A percentile compares a stretch with the other conserved stretches of the same genome.
These are phyloP conservation scores for Acarapis woodi DNA, from an alignment of 1,140 invertebrate genomes.

Conservation along the genomic window DNA sequence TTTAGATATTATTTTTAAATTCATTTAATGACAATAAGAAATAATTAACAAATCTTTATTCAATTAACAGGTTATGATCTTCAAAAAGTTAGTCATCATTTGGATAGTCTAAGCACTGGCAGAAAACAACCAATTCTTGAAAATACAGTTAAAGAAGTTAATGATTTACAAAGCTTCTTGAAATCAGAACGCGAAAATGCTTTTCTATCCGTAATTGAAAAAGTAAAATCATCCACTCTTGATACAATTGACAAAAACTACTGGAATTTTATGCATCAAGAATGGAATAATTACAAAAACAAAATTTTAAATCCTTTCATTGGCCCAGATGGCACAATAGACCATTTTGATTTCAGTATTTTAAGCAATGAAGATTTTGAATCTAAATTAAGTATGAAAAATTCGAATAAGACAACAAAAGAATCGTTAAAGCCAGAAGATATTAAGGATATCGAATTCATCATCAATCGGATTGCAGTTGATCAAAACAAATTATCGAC, in stretches of 20 bases:
- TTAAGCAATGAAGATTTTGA: no score
- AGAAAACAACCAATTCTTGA: constrained; percentile 27
- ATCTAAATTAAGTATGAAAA: no score
- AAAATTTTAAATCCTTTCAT: constrained; percentile 40
- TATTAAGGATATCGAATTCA: no score
- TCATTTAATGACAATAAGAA: no score
- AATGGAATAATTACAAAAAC: constrained; percentile 66
- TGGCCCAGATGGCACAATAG: no score
- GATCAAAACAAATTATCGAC: no score
- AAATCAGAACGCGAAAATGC: constrained; percentile 81
- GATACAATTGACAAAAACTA: constrained; percentile 29
- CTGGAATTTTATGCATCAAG: constrained; percentile 45
- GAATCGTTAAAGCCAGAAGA: no score
- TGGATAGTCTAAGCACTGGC: constrained; percentile 47
- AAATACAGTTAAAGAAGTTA: constrained; percentile 46
- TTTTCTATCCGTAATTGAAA: constrained; percentile 60
- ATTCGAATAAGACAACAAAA: background rate
- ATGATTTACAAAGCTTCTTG: constrained; percentile 44
- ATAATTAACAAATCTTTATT: no score
- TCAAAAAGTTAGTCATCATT: constrained; percentile 60
- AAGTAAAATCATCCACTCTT: constrained; percentile 37
- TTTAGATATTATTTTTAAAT: no score
- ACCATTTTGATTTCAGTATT: no score
- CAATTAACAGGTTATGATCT: constrained; percentile 73
- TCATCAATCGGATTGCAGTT: no score